Evolutionary conservation across 2,888 invertebrate genomes (phyloP).

Genomic region (Protodeltote pygarga): DNA sequence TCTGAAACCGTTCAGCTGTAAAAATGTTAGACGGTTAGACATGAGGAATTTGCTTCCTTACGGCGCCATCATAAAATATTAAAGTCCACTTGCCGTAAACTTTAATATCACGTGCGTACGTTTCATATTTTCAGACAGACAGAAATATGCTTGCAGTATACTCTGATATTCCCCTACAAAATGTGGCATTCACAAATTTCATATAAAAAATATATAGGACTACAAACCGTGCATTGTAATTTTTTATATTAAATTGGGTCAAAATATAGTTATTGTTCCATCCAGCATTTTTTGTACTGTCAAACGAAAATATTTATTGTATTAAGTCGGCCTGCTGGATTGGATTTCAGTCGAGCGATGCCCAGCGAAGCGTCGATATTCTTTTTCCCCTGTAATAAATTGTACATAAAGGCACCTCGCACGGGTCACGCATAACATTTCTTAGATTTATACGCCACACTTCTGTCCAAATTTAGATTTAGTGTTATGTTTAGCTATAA

Average conservation of each 20-base stretch:
- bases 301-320: slow-evolving; percentile 51
- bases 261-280: slow-evolving; percentile 32
- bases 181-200: slow-evolving; percentile 7
- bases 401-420: slow-evolving; percentile 77
- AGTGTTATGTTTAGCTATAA: slow-evolving; percentile 80
- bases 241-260: slow-evolving; percentile 38
- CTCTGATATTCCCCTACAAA: slow-evolving; percentile 1
- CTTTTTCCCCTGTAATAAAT: slow-evolving; percentile 80
- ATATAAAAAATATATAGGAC: slow-evolving; percentile 10
- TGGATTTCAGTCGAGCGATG: slow-evolving; percentile 60
- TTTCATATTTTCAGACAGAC: slow-evolving; percentile 4
- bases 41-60: slow-evolving; percentile 18
- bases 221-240: slow-evolving; percentile 8
- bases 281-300: slow-evolving; percentile 47
- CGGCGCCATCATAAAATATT: slow-evolving; percentile 23
- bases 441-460: slow-evolving; percentile 83
- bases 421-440: slow-evolving; percentile 85
- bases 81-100: slow-evolving; percentile 29
- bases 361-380: slow-evolving; percentile 60
- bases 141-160: slow-evolving; percentile 1
- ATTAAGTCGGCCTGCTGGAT: slow-evolving; percentile 58
- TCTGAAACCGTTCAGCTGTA: slow-evolving; percentile 13
- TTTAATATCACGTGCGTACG: slow-evolving; percentile 20
- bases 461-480: slow-evolving; percentile 86
- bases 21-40: slow-evolving; percentile 22